Percentiles rank a stretch among this genome's conserved stretches.
Conservation (phyloP, 2,888 invertebrate genomes). For the Macaria notata region DNA sequence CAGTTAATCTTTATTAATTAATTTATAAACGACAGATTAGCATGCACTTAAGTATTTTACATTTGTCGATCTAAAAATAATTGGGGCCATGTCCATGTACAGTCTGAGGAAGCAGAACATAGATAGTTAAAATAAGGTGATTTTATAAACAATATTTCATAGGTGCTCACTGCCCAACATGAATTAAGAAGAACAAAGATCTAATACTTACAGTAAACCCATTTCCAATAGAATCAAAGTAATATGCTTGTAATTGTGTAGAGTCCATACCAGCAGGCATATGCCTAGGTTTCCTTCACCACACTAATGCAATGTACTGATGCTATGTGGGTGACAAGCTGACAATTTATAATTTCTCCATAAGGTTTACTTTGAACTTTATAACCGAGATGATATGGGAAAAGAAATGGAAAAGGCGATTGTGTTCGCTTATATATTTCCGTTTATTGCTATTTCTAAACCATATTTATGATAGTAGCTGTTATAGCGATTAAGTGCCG, state of each 20-base stretch:
- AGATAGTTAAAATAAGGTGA: no score
- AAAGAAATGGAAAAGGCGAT: neutral
- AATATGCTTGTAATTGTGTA: slow-evolving; percentile 36
- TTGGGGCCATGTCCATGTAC: no score
- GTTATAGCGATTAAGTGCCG: neutral
- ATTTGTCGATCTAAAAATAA: no score
- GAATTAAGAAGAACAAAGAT: no score
- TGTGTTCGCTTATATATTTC: no score
- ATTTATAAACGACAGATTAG: neutral
- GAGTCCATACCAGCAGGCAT: slow-evolving; percentile 2
- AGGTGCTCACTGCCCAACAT: no score
- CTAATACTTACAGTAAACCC: slow-evolving; percentile 49
- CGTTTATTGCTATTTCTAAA: no score
- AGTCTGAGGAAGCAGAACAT: no score
- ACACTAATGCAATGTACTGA: neutral
- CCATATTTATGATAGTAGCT: no score
- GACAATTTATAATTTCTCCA: slow-evolving; percentile 2
- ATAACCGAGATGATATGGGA: neutral
- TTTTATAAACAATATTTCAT: no score
- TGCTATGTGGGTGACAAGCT: slow-evolving; percentile 6
- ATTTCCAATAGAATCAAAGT: slow-evolving; percentile 39
- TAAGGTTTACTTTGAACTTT: slow-evolving; percentile 1
- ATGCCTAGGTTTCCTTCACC: neutral
- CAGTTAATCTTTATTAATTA: neutral
- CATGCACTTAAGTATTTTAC: neutral